phyloP scores from a whole-genome alignment of 2,888 invertebrate species.

The Pristionchus maxplancki region DNA sequence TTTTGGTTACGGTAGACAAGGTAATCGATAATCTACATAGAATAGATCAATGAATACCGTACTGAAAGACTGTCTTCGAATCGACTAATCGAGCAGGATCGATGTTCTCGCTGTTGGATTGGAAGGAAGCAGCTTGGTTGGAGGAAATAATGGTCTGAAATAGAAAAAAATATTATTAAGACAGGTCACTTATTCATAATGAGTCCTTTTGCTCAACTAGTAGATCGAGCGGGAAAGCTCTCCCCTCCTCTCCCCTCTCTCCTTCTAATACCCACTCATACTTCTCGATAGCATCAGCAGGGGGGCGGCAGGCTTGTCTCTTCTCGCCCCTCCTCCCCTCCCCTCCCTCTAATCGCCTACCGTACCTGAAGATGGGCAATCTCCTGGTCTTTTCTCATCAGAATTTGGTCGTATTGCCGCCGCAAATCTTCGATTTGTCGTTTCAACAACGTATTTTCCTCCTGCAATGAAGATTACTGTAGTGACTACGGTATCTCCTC shows the following conservation, averaged over 20 bases:
- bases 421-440: not conserved
- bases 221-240: slow-evolving; percentile 17
- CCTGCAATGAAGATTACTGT: not conserved
- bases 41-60: not conserved
- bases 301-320: not conserved
- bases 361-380: not conserved
- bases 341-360: not conserved
- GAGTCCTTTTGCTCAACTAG: not conserved
- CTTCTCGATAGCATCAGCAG: slow-evolving; percentile 17
- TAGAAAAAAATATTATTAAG: too few relatives aligned
- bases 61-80: not conserved
- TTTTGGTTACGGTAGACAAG: not conserved
- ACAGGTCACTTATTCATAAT: too few relatives aligned
- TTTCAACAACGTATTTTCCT: not conserved
- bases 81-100: not conserved
- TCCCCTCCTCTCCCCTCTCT: not conserved
- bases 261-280: slow-evolving; percentile 40
- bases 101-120: not conserved
- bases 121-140: not conserved
- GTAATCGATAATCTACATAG: not conserved
- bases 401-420: not conserved
- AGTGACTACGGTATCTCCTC: not conserved
- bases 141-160: not conserved
- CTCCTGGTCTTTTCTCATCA: not conserved
- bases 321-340: not conserved